Evolutionary conservation across 1,140 invertebrate genomes (phyloP), one percentile per base, ranked within the genome.

Genomic region (Drosophila albomicans): DNA sequence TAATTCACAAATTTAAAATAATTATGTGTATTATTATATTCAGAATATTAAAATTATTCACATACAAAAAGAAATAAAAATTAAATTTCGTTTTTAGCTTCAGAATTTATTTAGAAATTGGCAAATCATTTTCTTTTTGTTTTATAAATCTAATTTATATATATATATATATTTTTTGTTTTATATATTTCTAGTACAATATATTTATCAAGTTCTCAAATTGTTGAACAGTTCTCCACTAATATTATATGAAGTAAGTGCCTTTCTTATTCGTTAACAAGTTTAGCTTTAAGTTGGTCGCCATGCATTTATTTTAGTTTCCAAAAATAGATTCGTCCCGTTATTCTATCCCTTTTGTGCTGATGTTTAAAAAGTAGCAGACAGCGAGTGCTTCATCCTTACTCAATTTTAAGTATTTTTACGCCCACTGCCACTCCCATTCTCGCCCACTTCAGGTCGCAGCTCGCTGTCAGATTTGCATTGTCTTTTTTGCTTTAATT

Each of bases 401-500:
- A 8, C 25, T 13, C n/a, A 25, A 52, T 52, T 30, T 28, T 7
- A 30, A 25, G 1, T 5, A 54, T 13, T 13, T 54, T 54, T 20
- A 49, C 7, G 6, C 32, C 48, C 48, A 41, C 43, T 48, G 2
- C 1, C 15, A 25, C 6, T n/a, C 20, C 6, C 3, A 41, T 41
- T 57, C 38, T n/a, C n/a, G n/a, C n/a, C n/a, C 25, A n/a, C 57
- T n/a, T 30, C 11, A 15, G 8, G 30, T 38, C 41, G 61, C 16
- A 25, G 15, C 49, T 32, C 6, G 46, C 71, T 62, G 71, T 74
- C 65, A 62, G 71, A 74, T 74, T 74, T 74, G 57, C 65, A 59
- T 10, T 67, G 70, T 74, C 48, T 65, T 69, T 62, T 82, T 75
- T 87, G 82, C 79, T 86, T 87, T 87, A 87, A 87, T 87, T 87